A percentile compares a stretch with the other conserved stretches of the same genome.
These are phyloP conservation scores for Acrobeloides nanus DNA, from an alignment of 2,888 invertebrate species.

Conservation along the genomic window DNA sequence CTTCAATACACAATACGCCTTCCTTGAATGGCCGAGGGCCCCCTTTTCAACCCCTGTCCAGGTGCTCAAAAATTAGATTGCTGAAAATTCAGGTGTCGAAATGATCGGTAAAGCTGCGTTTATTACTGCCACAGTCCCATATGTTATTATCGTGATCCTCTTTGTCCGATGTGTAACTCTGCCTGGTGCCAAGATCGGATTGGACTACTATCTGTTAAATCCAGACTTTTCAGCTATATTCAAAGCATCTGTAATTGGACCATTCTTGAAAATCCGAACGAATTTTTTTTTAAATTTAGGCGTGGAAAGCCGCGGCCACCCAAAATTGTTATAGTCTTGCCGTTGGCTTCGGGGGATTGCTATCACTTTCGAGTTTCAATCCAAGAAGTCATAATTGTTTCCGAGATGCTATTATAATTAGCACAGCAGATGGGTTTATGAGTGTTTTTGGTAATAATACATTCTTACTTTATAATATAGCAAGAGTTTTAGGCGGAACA, in stretches of 20 bases:
- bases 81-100: no score
- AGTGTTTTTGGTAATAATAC: conserved; percentile 24
- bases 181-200: conserved; percentile 33
- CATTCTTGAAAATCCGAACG: no score
- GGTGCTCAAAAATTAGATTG: no score
- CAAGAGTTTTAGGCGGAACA: conserved; percentile 15
- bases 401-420: conserved; percentile 39
- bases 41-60: no score
- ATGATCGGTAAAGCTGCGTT: conserved; percentile 28
- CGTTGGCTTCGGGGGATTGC: conserved; percentile 40
- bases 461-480: not conserved
- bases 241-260: no score
- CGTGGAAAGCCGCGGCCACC: conserved; percentile 42
- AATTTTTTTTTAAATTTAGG: conserved; percentile 7
- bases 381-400: conserved; percentile 36
- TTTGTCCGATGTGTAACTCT: conserved; percentile 42
- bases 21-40: no score
- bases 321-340: conserved; percentile 45
- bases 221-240: conserved; percentile 34
- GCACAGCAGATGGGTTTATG: conserved; percentile 41
- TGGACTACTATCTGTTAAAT: conserved; percentile 35
- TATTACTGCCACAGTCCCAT: conserved; percentile 39
- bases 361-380: conserved; percentile 42
- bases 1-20: no score
- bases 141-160: conserved; percentile 38